Evolutionary conservation across 2,888 invertebrate species (phyloP).

Genomic region (Agrochola macilenta): DNA sequence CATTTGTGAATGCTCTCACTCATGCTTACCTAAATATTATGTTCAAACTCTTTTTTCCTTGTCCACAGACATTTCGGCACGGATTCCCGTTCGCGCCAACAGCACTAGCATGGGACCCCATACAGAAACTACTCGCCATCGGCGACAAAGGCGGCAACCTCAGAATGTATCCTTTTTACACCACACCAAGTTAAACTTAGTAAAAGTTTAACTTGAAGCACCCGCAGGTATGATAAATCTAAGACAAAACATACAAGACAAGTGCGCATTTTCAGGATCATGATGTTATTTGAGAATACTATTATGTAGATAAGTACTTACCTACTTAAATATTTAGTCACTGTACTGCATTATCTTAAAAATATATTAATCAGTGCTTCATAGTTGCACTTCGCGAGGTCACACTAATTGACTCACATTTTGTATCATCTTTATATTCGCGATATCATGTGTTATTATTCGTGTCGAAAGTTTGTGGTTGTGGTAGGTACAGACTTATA

Average conservation of each 20-base stretch:
- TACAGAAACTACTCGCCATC: constrained; percentile 98
- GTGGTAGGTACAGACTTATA: neutral
- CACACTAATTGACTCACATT: neutral
- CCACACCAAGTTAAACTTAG: neutral
- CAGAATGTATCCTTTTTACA: constrained; percentile 97
- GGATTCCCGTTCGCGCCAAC: constrained; percentile 99
- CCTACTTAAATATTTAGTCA: too few relatives aligned
- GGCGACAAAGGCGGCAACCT: constrained; percentile 98
- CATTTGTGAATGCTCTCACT: neutral
- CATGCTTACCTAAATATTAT: neutral
- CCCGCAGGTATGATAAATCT: neutral
- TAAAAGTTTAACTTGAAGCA: too few relatives aligned
- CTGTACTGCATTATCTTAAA: neutral
- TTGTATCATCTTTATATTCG: neutral
- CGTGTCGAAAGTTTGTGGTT: neutral
- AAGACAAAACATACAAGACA: neutral
- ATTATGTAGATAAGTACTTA: neutral
- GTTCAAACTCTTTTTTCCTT: constrained; percentile 67
- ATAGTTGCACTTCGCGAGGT: neutral
- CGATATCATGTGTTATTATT: neutral
- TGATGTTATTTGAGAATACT: neutral
- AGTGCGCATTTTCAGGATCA: neutral
- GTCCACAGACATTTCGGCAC: constrained; percentile 98
- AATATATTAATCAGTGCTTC: constrained; percentile 19
- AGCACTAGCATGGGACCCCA: constrained; percentile 99